phyloP scores from a whole-genome alignment of 2,113 vertebrate species.

The Archocentrus centrarchus region DNA sequence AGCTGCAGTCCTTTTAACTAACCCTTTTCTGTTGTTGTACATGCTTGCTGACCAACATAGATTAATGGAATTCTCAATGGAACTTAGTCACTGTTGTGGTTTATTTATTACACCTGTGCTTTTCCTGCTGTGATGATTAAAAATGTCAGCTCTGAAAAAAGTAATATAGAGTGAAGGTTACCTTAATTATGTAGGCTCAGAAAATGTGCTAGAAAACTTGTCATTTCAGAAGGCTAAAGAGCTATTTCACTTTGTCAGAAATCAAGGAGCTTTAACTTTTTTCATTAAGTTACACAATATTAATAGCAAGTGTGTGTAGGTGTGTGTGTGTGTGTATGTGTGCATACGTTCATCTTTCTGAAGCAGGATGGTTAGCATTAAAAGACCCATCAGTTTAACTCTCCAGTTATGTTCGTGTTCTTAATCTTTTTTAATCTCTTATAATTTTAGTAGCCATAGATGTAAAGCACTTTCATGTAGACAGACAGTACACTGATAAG shows the following conservation, averaged over 20 bases:
- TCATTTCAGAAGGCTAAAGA: not conserved
- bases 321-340: not conserved
- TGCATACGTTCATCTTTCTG: not conserved
- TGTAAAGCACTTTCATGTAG: not conserved
- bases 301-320: too few relatives aligned
- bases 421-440: not conserved
- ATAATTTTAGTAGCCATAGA: not conserved
- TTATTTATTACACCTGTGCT: not conserved
- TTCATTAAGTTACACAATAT: not conserved
- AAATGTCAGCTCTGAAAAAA: slow-evolving; percentile 7
- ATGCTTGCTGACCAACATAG: not conserved
- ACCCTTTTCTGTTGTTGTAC: not conserved
- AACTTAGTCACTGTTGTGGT: not conserved
- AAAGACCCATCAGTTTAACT: not conserved
- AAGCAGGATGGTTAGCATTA: not conserved
- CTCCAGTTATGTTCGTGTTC: not conserved
- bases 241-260: not conserved
- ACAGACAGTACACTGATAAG: not conserved
- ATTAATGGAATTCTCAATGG: slow-evolving; percentile 2
- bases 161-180: not conserved
- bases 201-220: not conserved
- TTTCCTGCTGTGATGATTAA: not conserved
- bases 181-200: not conserved
- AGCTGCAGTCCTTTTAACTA: not conserved
- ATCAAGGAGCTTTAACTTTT: not conserved